A percentile compares a stretch with the other conserved stretches of the same genome.
Conservation (phyloP, 2,888 invertebrate genomes). For the Aporophyla nigra region DNA sequence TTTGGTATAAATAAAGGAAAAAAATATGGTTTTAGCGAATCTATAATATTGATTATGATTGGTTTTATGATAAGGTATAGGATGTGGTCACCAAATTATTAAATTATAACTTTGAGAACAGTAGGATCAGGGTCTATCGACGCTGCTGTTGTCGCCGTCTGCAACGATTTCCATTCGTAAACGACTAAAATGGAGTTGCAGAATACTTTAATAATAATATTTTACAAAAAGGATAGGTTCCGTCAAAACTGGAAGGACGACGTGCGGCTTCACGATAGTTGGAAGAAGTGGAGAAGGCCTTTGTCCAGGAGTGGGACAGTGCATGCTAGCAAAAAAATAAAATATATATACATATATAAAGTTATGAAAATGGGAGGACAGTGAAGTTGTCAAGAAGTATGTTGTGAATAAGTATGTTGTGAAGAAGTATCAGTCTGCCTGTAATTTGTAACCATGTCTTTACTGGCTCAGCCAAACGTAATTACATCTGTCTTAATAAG, state of each 20-base stretch:
- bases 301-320: too few relatives aligned
- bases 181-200: neutral
- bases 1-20: constrained; percentile 28
- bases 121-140: neutral
- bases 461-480: neutral
- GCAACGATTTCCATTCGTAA: neutral
- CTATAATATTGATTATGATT: constrained; percentile 6
- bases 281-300: too few relatives aligned
- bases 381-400: too few relatives aligned
- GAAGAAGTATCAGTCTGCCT: neutral
- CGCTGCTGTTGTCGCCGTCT: too few relatives aligned
- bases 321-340: too few relatives aligned
- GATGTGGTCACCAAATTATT: neutral
- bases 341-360: too few relatives aligned
- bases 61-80: constrained; percentile 11
- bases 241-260: too few relatives aligned
- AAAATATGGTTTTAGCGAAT: constrained; percentile 21
- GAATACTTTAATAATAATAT: neutral
- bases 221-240: too few relatives aligned
- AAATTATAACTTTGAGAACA: neutral
- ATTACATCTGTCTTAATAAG: too few relatives aligned
- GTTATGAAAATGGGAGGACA: neutral
- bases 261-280: too few relatives aligned
- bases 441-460: too few relatives aligned
- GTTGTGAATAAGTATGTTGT: too few relatives aligned